Conservation (phyloP, 1,140 invertebrate genomes). For the Ips nitidus region DNA sequence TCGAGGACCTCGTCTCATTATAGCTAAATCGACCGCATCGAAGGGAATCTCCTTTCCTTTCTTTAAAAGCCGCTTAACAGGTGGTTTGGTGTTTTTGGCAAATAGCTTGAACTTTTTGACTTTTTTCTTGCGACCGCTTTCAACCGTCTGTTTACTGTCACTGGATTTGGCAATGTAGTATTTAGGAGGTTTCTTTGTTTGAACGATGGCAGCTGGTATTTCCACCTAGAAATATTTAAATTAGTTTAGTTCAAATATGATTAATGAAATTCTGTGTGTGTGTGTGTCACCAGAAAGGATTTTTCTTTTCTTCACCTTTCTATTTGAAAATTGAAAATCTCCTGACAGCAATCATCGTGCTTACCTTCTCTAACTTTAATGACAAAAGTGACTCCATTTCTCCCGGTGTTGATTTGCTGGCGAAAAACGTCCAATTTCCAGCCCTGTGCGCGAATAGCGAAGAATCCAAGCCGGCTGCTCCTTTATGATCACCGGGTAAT, state of each 20-base stretch:
- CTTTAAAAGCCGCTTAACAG: neutral
- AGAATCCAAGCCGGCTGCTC: constrained; percentile 74
- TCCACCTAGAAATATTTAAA: neutral
- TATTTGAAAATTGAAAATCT: too few relatives aligned
- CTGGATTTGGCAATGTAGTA: neutral
- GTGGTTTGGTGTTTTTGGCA: neutral
- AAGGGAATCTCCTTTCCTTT: constrained; percentile 49
- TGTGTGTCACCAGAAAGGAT: too few relatives aligned
- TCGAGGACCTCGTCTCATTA: constrained; percentile 62
- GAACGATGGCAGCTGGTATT: neutral
- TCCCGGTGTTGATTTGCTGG: neutral
- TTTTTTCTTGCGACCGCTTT: neutral
- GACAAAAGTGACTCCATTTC: too few relatives aligned
- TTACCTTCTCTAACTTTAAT: too few relatives aligned
- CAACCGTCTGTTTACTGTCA: neutral
- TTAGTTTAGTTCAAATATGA: neutral
- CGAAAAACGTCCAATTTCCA: constrained; percentile 63
- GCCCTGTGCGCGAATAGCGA: constrained; percentile 68
- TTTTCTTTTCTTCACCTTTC: too few relatives aligned
- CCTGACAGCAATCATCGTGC: too few relatives aligned
- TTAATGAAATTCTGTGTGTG: neutral
- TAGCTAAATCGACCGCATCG: constrained; percentile 68
- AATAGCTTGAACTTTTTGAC: neutral
- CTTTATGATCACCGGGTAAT: constrained; percentile 71
- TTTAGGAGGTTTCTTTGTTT: neutral